A percentile compares a stretch with the other conserved stretches of the same genome.
Conservation (phyloP, 2,797 vertebrate species). For the Limosa lapponica region DNA sequence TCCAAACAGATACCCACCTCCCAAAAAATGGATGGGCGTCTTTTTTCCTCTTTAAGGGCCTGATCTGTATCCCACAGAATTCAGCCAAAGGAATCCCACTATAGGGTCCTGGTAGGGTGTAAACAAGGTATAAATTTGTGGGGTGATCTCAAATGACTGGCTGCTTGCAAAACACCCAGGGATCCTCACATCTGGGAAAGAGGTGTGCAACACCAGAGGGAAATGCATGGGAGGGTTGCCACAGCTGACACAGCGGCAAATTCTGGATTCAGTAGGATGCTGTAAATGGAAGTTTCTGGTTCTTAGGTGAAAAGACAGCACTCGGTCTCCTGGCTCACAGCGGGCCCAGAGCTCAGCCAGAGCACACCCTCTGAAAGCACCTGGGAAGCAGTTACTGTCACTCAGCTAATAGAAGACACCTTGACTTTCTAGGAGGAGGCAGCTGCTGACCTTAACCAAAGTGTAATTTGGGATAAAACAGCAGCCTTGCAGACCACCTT, state of each 20-base stretch:
- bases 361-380: background rate
- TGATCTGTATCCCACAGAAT: background rate
- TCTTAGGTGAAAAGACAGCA: background rate
- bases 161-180: background rate
- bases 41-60: background rate
- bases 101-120: background rate
- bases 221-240: background rate
- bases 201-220: background rate
- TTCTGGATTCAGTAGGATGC: background rate
- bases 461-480: background rate
- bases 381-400: background rate
- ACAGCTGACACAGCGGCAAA: fast-evolving
- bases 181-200: background rate
- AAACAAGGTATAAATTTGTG: background rate
- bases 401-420: background rate
- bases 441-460: background rate
- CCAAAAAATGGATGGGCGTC: background rate
- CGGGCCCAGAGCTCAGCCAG: background rate
- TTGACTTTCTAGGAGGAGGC: background rate
- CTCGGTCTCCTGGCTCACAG: background rate
- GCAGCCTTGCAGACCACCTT: background rate
- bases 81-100: background rate
- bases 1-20: background rate
- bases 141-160: background rate
- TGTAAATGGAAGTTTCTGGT: background rate